phyloP scores from a whole-genome alignment of 23 tunicate genomes.

The Halocynthia roretzi region DNA sequence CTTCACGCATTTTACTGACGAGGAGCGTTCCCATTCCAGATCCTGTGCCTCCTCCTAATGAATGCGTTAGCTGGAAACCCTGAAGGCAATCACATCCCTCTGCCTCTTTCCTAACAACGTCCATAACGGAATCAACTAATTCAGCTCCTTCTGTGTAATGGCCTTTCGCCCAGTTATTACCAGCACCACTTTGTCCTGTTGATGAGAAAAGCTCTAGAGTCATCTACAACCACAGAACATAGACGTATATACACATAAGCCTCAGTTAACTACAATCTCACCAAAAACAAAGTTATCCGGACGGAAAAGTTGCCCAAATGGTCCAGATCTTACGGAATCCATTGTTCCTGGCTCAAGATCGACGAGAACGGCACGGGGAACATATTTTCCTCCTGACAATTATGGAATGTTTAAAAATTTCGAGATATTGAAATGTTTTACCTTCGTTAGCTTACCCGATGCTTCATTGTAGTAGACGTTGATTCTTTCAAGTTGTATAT shows the following conservation, averaged over 20 bases:
- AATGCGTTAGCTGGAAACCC: conserved; percentile 85
- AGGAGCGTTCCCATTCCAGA: conserved; percentile 98
- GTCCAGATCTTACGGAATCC: conserved; percentile 94
- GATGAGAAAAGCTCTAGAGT: neutral
- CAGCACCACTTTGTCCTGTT: conserved; percentile 92
- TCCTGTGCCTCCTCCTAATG: conserved; percentile 99
- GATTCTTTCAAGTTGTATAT: conserved; percentile 83
- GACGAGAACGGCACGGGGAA: conserved; percentile 86
- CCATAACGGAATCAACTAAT: conserved; percentile 81
- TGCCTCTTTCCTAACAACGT: conserved; percentile 83
- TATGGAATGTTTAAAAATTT: neutral
- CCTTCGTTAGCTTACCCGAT: conserved; percentile 26
- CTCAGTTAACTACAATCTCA: neutral
- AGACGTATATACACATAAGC: neutral
- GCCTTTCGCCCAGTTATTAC: conserved; percentile 99
- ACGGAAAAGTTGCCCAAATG: conserved; percentile 83
- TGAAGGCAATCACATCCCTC: conserved; percentile 89
- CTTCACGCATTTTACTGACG: conserved; percentile 83
- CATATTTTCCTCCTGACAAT: conserved; percentile 67
- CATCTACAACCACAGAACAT: neutral
- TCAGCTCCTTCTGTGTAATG: conserved; percentile 99
- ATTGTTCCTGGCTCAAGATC: conserved; percentile 94
- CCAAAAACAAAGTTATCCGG: conserved; percentile 92
- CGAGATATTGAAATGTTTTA: neutral
- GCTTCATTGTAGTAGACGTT: conserved; percentile 93